A percentile compares a stretch with the other conserved stretches of the same genome.
Evolutionary conservation across 2,888 invertebrate species (phyloP).

Genomic region (Apantesis nais): DNA sequence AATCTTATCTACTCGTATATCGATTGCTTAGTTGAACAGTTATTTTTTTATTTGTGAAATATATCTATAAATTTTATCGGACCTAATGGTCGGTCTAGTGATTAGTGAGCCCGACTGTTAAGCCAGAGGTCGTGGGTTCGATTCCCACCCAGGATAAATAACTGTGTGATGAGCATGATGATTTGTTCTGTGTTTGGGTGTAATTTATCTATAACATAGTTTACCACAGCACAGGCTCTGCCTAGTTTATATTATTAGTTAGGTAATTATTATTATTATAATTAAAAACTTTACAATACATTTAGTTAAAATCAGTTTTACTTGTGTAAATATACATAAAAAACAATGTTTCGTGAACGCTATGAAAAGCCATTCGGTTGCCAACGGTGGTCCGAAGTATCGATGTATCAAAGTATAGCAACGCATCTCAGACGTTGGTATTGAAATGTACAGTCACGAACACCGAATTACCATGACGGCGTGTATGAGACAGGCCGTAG

Average conservation of each 20-base stretch:
- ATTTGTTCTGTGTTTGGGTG: too few species aligned
- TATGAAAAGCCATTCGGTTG: background rate
- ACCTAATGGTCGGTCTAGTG: too few species aligned
- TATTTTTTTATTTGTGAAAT: background rate
- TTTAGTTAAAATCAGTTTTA: background rate
- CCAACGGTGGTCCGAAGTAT: conserved; percentile 53
- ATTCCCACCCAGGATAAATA: too few species aligned
- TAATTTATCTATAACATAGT: too few species aligned
- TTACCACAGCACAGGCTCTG: too few species aligned
- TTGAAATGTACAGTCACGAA: conserved; percentile 79
- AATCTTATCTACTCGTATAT: background rate
- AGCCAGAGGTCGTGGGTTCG: too few species aligned
- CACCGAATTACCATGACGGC: conserved; percentile 61
- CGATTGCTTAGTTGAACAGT: background rate
- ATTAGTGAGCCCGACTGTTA: too few species aligned
- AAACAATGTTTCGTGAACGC: background rate
- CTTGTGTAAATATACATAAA: background rate
- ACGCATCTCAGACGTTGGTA: conserved; percentile 67
- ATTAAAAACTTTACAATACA: background rate
- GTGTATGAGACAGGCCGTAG: conserved; percentile 51
- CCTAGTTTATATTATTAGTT: too few species aligned
- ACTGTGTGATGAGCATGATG: too few species aligned
- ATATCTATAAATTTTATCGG: too few species aligned
- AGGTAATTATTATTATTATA: too few species aligned
- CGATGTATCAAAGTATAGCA: conserved; percentile 78